A percentile compares a stretch with the other conserved stretches of the same genome.
Evolutionary conservation across 1,140 invertebrate genomes (phyloP).

Genomic region (Pogonognathellus flavescens): DNA sequence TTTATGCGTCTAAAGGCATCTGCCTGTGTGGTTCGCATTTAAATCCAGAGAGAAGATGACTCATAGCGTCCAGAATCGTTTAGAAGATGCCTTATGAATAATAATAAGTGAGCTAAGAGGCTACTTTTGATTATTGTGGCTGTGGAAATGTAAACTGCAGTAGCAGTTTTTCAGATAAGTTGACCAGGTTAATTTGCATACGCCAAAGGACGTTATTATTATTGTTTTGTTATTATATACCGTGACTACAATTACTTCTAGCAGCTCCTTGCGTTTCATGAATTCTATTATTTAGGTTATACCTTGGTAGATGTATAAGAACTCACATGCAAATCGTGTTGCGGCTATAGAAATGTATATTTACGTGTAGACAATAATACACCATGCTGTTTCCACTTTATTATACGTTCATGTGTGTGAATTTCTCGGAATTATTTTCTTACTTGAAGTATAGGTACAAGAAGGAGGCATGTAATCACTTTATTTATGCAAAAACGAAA

Average conservation of each 20-base stretch:
- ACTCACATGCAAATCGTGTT: not conserved
- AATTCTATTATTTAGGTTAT: no score
- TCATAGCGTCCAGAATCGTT: no score
- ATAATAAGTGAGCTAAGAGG: no score
- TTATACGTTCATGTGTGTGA: not conserved
- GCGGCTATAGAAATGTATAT: not conserved
- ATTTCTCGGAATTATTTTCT: not conserved
- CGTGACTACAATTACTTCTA: not conserved
- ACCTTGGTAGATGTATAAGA: no score
- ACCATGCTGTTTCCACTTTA: not conserved
- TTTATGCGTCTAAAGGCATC: not conserved
- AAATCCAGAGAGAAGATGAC: no score
- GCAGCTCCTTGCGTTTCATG: not conserved
- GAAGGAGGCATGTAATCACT: no score
- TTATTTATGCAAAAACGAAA: no score
- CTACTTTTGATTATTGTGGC: not conserved
- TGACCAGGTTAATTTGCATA: slow-evolving; percentile 17
- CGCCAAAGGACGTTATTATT: not conserved
- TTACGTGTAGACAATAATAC: not conserved
- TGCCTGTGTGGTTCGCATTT: no score
- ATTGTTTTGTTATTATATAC: not conserved
- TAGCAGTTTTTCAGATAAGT: not conserved
- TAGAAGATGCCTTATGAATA: no score
- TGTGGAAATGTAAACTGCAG: not conserved
- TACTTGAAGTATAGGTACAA: not conserved